phyloP scores from a whole-genome alignment of 2,797 vertebrate genomes.

The Myotis vivesi region DNA sequence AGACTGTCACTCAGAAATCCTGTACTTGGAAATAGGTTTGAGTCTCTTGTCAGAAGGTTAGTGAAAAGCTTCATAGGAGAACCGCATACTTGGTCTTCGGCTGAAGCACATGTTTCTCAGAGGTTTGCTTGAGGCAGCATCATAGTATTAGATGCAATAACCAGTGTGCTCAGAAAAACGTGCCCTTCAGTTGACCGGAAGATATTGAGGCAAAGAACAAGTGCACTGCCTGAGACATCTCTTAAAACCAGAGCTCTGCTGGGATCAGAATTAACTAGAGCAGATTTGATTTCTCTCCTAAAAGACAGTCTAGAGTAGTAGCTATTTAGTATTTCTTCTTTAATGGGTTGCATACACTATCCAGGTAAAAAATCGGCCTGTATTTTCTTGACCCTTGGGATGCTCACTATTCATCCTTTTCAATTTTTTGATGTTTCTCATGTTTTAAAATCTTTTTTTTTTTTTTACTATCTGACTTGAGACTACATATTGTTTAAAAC shows the following conservation, averaged over 20 bases:
- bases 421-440: background rate
- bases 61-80: background rate
- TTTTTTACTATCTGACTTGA: background rate
- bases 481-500: background rate
- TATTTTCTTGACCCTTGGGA: background rate
- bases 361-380: background rate
- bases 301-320: background rate
- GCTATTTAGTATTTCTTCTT: background rate
- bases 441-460: conserved; percentile 6
- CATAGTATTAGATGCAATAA: background rate
- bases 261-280: background rate
- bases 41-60: background rate
- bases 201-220: background rate
- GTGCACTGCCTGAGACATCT: background rate
- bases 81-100: background rate
- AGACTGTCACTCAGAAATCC: background rate
- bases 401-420: conserved; percentile 7
- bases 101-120: background rate
- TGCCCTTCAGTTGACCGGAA: background rate
- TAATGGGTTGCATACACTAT: background rate
- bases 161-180: background rate
- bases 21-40: background rate
- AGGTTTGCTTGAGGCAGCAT: background rate
- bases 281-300: background rate
- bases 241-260: background rate